Conservation (phyloP, 2,113 vertebrate species). For the Globicephala melas region DNA sequence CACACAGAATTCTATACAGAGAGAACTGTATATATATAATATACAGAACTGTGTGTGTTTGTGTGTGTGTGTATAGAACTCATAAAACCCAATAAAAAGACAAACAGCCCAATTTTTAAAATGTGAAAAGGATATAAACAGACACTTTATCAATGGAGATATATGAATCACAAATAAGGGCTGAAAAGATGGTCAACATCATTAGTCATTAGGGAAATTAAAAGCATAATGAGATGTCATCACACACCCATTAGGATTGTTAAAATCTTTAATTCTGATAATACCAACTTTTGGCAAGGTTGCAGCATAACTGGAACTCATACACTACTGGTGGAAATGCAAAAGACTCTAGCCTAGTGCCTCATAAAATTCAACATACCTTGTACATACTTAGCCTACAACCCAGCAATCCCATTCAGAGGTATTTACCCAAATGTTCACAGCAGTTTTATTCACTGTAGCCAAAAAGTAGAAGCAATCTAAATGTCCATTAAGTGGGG, state of each 20-base stretch:
- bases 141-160: not conserved
- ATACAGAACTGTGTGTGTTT: too few relatives aligned
- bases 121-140: not conserved
- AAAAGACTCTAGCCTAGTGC: not conserved
- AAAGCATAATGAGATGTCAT: not conserved
- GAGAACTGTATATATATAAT: too few relatives aligned
- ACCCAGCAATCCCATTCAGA: not conserved
- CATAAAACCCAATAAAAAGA: not conserved
- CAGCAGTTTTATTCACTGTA: not conserved
- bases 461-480: not conserved
- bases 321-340: not conserved
- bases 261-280: not conserved
- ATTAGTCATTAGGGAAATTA: not conserved
- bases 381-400: not conserved
- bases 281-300: not conserved
- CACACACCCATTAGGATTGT: not conserved
- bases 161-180: not conserved
- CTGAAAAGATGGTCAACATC: not conserved
- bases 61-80: not conserved
- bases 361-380: not conserved
- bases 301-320: not conserved
- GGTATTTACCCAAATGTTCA: not conserved
- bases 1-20: too few relatives aligned
- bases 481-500: not conserved
- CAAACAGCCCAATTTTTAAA: not conserved